Evolutionary conservation across 2,113 vertebrate genomes (phyloP), one percentile per base, ranked within the genome.

Genomic region (Hemicordylus capensis): DNA sequence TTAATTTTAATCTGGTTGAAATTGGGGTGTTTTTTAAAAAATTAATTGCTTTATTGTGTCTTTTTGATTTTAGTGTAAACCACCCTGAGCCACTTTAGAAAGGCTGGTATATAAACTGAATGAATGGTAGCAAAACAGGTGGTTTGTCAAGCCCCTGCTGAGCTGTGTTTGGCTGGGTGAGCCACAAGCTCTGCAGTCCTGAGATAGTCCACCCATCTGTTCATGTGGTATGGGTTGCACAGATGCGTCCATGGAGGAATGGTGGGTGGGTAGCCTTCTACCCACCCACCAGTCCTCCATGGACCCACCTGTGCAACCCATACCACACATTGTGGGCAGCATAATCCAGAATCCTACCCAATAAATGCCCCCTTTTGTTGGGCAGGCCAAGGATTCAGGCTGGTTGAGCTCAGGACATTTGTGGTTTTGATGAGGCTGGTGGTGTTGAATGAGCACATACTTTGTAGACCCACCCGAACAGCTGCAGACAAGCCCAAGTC

Each of bases 401-500:
- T 54, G n/a, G 44, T 14, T 37, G 2, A 64, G 11, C 59, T 66
- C 46, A 51, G 28, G 39, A 19, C 56, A 46, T 58, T 22, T 14
- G 10, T 64, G 64, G 22, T 46, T 81, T n/a, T 81, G 20, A 26
- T 61, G 11, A 31, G 37, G 14, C 1, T 34, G 44, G 72, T 15
- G 46, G 42, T 26, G 14, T 34, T 83, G 22, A 64, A 63, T 10
- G 15, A 76, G 24, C 14, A 26, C 70, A 51, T 64, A 14, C 34
- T 59, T 22, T n/a, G 37, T 26, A 59, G 39, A 42, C 14, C 59
- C 44, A 37, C 31, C n/a, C 44, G 48, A 31, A 44, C 51, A 54
- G 34, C 44, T 64, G 82, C 46, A 76, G 77, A 54, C n/a, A 0
- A 28, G 0, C 0, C 22, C 0, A 1, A 0, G 1, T 67, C 44